These are phyloP conservation scores for human (Homo sapiens) DNA, from an alignment of 2,113 vertebrate species.

Conservation along the genomic window GRCh38 chr9:86223001-86223500, in stretches of 20 bases:
- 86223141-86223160: neutral
- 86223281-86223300: too few relatives aligned
- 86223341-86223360: too few relatives aligned
- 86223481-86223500: neutral
- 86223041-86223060: neutral
- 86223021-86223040: neutral
- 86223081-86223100: neutral
- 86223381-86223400: fast-evolving
- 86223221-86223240: too few relatives aligned
- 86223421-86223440: too few relatives aligned
- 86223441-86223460: too few relatives aligned
- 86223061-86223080: neutral
- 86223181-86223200: neutral
- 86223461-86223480: too few relatives aligned
- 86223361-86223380: too few relatives aligned
- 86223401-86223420: too few relatives aligned
- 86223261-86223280: too few relatives aligned
- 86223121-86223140: neutral
- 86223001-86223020: neutral
- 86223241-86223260: too few relatives aligned
- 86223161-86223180: neutral
- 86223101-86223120: neutral
- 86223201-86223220: neutral
- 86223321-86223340: too few relatives aligned
- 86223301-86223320: too few relatives aligned